Evolutionary conservation across 2,113 vertebrate species (phyloP).

Genomic region (Cyprinus carpio): DNA sequence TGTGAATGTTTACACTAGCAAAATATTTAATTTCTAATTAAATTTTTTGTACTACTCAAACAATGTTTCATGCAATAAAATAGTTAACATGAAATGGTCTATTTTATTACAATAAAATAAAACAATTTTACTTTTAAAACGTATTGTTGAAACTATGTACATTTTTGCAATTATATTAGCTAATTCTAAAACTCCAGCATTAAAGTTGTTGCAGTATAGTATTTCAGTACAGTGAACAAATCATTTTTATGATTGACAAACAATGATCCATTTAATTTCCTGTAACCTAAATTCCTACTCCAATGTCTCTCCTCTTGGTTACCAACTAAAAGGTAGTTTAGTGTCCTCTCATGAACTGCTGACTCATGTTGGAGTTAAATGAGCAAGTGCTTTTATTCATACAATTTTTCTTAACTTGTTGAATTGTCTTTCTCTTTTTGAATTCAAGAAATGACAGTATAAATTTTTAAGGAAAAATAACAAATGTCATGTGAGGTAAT

Average conservation of each 20-base stretch:
- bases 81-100: background rate
- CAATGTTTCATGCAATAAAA: background rate
- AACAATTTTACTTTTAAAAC: background rate
- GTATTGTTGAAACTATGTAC: background rate
- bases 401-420: background rate
- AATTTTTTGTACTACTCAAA: background rate
- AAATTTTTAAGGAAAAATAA: conserved; percentile 2
- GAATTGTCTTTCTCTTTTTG: background rate
- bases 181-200: background rate
- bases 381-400: conserved; percentile 34
- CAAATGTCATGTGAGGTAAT: conserved; percentile 55
- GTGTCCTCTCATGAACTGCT: background rate
- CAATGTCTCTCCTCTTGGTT: background rate
- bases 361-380: conserved; percentile 28
- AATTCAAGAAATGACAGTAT: background rate
- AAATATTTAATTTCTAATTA: background rate
- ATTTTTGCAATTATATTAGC: background rate
- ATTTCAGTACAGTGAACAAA: background rate
- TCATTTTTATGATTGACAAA: background rate
- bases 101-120: background rate
- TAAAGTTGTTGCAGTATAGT: background rate
- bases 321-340: conserved; percentile 6
- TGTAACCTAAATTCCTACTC: background rate
- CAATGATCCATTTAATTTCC: background rate
- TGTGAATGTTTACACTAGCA: background rate